Conservation (phyloP, 2,113 vertebrate genomes). For the Guaruba guarouba region DNA sequence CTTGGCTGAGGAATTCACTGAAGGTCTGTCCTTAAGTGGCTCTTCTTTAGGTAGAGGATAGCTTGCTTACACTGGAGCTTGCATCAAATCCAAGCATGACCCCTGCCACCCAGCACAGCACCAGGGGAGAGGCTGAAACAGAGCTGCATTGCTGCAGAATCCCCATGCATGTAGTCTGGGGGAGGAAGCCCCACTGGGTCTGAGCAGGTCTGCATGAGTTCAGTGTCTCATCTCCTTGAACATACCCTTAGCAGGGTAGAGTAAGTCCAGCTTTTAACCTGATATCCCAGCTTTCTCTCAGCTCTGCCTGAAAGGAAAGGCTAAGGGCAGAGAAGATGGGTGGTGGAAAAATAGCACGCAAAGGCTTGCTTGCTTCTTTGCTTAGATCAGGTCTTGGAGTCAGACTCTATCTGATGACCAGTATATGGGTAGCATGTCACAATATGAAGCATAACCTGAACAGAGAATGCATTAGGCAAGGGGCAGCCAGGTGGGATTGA, state of each 20-base stretch:
- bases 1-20: not conserved
- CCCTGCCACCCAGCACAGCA: not conserved
- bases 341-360: not conserved
- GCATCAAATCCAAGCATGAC: not conserved
- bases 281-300: not conserved
- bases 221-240: not conserved
- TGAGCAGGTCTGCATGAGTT: not conserved
- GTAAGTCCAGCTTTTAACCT: not conserved
- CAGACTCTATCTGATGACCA: rapidly evolving
- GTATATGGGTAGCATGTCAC: not conserved
- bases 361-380: slow-evolving; percentile 3
- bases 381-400: not conserved
- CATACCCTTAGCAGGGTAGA: rapidly evolving
- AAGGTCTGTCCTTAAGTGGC: not conserved
- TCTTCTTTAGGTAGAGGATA: not conserved
- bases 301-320: not conserved
- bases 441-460: not conserved
- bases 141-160: not conserved
- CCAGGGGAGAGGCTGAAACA: not conserved
- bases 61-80: not conserved
- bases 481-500: not conserved
- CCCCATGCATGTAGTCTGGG: not conserved
- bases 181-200: not conserved
- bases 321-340: not conserved
- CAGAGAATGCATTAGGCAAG: not conserved